Evolutionary conservation across 2,797 vertebrate genomes (phyloP), one percentile per base, ranked within the genome.

Genomic region (Enteromius thamalakanensis): DNA sequence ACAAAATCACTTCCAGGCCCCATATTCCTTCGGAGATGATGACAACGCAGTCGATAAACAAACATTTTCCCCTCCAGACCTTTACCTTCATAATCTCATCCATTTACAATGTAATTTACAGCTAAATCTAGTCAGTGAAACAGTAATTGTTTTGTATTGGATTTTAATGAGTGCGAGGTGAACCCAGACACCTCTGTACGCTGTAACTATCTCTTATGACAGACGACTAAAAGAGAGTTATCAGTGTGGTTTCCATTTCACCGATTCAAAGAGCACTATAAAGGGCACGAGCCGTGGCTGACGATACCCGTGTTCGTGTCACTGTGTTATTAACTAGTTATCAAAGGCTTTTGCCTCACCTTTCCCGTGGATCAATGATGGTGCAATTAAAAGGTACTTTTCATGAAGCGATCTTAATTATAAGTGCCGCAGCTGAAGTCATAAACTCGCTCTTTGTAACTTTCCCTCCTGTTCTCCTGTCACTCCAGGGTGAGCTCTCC

Each of bases 401-500:
- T 70, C 82, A 78, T 67, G 42, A 83, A 79, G 69, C 21, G 29
- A 42, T 87, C 34, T 85, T 80, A 85, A 85, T 87, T 85, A 85
- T 81, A 84, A 40, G 62, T 76, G 71, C 67, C 9, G 65, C 37
- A 58, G 81, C 85, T 81, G 71, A 84, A 77, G 82, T 80, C 53
- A 78, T 51, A 80, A 80, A 77, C 45, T 67, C 11, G 40, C n/a
- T 78, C 74, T 85, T 64, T 78, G 23, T 65, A 81, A 81, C 74
- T 65, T 68, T 82, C 58, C 62, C 70, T 58, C 72, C 55, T 60
- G 67, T 88, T 80, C 64, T 58, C 86, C 90, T 93, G 93, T 92
- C 92, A 91, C 89, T 92, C 91, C 90, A 87, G 87, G 85, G 87
- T 75, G 86, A 90, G 88, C 91, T 34, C 89, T 90, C 87, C 89